Evolutionary conservation across 2,888 invertebrate species (phyloP).

Genomic region (Heliconius charithonia): DNA sequence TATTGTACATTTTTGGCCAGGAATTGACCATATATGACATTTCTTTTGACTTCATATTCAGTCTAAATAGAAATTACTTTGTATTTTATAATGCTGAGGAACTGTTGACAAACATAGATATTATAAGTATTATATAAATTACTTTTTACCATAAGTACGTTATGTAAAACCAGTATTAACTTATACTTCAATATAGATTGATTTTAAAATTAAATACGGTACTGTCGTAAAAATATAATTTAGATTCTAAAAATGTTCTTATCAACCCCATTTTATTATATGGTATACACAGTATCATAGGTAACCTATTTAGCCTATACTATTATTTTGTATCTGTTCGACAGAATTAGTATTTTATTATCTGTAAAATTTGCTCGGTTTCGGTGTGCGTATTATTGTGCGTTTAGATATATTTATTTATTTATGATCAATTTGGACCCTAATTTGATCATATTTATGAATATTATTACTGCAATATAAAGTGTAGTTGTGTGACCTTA

Average conservation of each 20-base stretch:
- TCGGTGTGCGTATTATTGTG: slow-evolving; percentile 40
- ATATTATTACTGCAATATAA: background rate
- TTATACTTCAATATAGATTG: no score
- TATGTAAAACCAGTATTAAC: no score
- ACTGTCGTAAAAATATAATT: no score
- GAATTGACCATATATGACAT: no score
- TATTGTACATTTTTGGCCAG: no score
- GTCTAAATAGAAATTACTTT: no score
- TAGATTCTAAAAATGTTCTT: background rate
- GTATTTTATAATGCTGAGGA: no score
- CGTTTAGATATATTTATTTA: slow-evolving; percentile 26
- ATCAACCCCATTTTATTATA: background rate
- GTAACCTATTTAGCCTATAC: background rate
- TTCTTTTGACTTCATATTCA: no score
- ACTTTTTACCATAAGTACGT: no score
- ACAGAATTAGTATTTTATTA: background rate
- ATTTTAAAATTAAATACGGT: no score
- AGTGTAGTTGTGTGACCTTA: background rate
- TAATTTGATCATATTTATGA: background rate
- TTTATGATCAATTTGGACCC: slow-evolving; percentile 1
- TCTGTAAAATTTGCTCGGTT: slow-evolving; percentile 26
- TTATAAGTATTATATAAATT: no score
- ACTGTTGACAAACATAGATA: no score
- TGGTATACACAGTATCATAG: background rate
- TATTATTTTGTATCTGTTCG: slow-evolving; percentile 9